Conservation (phyloP, 2,797 vertebrate species). For the Chromobotia macracanthus region DNA sequence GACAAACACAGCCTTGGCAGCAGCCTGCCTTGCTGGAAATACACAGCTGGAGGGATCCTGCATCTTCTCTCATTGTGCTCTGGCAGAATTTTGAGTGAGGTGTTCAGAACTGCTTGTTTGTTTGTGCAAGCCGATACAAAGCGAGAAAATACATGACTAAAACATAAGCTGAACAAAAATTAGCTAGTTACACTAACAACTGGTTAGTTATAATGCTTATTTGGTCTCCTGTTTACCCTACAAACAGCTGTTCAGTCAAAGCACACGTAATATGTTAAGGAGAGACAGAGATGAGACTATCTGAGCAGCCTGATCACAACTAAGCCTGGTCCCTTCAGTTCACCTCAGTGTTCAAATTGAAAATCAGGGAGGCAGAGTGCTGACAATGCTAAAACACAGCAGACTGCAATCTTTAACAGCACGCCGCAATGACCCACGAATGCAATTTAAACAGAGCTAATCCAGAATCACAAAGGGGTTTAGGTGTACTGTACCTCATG, state of each 20-base stretch:
- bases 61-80: slow-evolving; percentile 49
- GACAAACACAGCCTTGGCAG: slow-evolving; percentile 56
- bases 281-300: slow-evolving; percentile 44
- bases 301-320: slow-evolving; percentile 48
- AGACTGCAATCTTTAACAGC: slow-evolving; percentile 46
- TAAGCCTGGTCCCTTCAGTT: slow-evolving; percentile 47
- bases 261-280: slow-evolving; percentile 48
- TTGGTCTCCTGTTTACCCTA: slow-evolving; percentile 6
- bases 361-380: slow-evolving; percentile 51
- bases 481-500: slow-evolving; percentile 3
- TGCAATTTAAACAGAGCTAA: slow-evolving; percentile 23
- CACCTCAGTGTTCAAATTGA: slow-evolving; percentile 45
- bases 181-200: not conserved
- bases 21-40: slow-evolving; percentile 34
- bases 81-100: slow-evolving; percentile 40
- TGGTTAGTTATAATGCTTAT: slow-evolving; percentile 20
- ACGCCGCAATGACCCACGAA: slow-evolving; percentile 22
- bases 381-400: slow-evolving; percentile 51
- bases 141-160: slow-evolving; percentile 35
- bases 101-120: slow-evolving; percentile 42
- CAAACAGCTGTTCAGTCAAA: slow-evolving; percentile 35
- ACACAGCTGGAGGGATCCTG: slow-evolving; percentile 52
- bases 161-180: slow-evolving; percentile 34
- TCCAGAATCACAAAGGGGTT: slow-evolving; percentile 29
- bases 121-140: slow-evolving; percentile 38